Evolutionary conservation across 2,888 invertebrate genomes (phyloP), one percentile per base, ranked within the genome.

Genomic region (Salticus scenicus): DNA sequence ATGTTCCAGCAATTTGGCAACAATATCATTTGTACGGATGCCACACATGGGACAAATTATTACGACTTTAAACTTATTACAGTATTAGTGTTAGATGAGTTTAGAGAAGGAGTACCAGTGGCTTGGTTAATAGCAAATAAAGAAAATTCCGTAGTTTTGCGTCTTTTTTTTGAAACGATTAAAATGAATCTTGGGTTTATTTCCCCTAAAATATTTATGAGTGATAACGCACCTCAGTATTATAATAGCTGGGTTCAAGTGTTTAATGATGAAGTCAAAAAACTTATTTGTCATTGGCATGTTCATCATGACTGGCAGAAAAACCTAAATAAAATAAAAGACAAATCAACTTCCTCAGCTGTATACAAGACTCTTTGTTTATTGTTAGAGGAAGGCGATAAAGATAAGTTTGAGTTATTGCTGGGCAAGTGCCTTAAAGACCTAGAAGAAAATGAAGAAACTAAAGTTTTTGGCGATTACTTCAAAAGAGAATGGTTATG

Each of bases 211-310:
- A 27, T 31, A 24, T 24, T 73, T 51, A 73, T 73, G 57, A 73
- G 57, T 57, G 73, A 73, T n/a, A 73, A 73, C 0, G 63, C 73
- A 14, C 14, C 51, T 10, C 73, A 73, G 20, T 63, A 71, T 28
- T 71, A 24, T 71, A 71, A 42, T 4, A 71, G 42, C 27, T 71
- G 71, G 71, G 17, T 27, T n/a, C 14, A 41, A 14, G 47, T 41
- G 24, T 71, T 71, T 42, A 27, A 20, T 14, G 33, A 27, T 17
- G 17, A 67, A 14, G n/a, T n/a, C n/a, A 67, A 67, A n/a, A 67
- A 67, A 67, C 67, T 67, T 17, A 12, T 71, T 8, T 71, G 28
- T 42, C 71, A 71, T 28, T 71, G 71, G 42, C 42, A 71, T 27
- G 71, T 71, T 14, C 71, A 71, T 27, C 71, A 28, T 14, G 27